Conservation (phyloP, 2,888 invertebrate species). For the Endotricha flammealis region DNA sequence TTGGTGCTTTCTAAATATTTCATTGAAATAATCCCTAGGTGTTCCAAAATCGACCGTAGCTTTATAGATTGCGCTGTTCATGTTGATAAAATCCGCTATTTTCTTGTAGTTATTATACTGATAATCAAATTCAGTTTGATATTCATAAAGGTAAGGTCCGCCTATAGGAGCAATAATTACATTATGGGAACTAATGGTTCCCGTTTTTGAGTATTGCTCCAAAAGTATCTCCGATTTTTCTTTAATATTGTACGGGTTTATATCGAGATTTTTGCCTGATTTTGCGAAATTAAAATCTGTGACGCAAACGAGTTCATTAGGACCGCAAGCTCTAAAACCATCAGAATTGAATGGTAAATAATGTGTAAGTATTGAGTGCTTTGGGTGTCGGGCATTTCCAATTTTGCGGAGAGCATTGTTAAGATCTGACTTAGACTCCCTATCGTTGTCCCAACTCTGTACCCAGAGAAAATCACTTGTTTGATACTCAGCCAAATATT, state of each 20-base stretch:
- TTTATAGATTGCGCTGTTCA: slow-evolving; percentile 82
- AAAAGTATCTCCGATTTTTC: slow-evolving; percentile 89
- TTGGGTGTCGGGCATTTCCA: slow-evolving; percentile 51
- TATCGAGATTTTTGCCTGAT: slow-evolving; percentile 84
- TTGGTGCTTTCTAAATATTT: slow-evolving; percentile 79
- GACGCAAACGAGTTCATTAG: slow-evolving; percentile 41
- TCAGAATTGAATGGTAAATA: slow-evolving; percentile 59
- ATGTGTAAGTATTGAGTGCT: slow-evolving; percentile 52
- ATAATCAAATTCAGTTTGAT: slow-evolving; percentile 93
- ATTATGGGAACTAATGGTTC: slow-evolving; percentile 92
- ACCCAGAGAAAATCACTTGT: slow-evolving; percentile 94
- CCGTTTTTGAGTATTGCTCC: slow-evolving; percentile 93
- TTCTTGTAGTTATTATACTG: slow-evolving; percentile 94
- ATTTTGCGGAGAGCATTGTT: slow-evolving; percentile 48
- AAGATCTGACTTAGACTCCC: slow-evolving; percentile 33
- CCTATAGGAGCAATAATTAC: slow-evolving; percentile 94
- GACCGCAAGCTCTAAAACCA: slow-evolving; percentile 57
- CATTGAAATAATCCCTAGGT: slow-evolving; percentile 90
- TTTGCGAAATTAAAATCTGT: slow-evolving; percentile 82
- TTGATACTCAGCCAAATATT: slow-evolving; percentile 91
- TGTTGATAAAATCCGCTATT: slow-evolving; percentile 91
- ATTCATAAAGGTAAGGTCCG: slow-evolving; percentile 93
- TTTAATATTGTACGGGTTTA: slow-evolving; percentile 89
- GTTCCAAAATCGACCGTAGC: slow-evolving; percentile 92
- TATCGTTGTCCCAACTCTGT: slow-evolving; percentile 85